phyloP scores from a whole-genome alignment of 2,113 vertebrate species.

The Capreolus pygargus region DNA sequence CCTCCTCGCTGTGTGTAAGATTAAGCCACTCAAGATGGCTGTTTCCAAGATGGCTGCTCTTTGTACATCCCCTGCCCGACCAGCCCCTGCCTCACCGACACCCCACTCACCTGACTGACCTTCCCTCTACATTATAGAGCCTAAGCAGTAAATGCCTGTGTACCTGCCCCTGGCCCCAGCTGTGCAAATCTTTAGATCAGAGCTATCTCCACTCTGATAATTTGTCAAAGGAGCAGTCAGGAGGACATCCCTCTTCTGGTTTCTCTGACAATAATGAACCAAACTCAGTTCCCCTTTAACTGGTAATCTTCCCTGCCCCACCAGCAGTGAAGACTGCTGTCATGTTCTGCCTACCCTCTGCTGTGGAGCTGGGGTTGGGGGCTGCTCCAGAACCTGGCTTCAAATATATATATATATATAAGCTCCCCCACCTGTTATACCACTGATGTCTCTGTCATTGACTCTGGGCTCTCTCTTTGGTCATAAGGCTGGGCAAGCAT shows the following conservation, averaged over 20 bases:
- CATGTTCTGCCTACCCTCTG: neutral
- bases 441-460: neutral
- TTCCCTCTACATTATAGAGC: neutral
- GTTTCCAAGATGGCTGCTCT: neutral
- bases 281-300: neutral
- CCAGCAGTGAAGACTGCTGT: neutral
- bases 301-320: neutral
- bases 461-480: neutral
- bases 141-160: neutral
- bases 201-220: neutral
- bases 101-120: neutral
- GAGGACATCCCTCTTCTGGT: neutral
- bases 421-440: neutral
- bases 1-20: neutral
- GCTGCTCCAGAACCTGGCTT: neutral
- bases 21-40: neutral
- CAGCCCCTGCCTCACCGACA: neutral
- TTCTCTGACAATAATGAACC: neutral
- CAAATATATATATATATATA: too few species aligned
- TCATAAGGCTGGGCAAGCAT: neutral
- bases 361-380: neutral
- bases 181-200: neutral
- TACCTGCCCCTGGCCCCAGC: neutral
- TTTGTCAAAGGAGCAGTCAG: neutral
- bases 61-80: neutral